A percentile compares a stretch with the other conserved stretches of the same genome.
These are phyloP conservation scores for Anodontia alba DNA, from an alignment of 2,888 invertebrate species.

Conservation along the genomic window DNA sequence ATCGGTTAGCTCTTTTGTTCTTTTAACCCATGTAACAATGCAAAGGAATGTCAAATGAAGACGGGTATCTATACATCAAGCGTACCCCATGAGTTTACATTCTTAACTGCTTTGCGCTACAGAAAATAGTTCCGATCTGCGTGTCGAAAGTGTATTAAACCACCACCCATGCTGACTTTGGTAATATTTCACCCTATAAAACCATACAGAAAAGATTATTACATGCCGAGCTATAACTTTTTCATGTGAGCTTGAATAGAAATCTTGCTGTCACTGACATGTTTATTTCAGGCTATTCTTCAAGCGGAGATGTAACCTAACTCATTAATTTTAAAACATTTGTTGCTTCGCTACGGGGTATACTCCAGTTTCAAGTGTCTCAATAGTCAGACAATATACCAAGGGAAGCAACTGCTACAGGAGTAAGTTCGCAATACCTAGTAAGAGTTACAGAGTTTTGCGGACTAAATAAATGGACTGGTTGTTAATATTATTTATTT, in stretches of 20 bases:
- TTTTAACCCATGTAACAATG: neutral
- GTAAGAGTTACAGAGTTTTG: neutral
- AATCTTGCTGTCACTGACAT: conserved; percentile 26
- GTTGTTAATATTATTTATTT: too few species aligned
- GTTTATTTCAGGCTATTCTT: conserved; percentile 40
- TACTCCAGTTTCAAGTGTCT: too few species aligned
- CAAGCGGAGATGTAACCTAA: conserved; percentile 26
- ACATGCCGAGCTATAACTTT: neutral
- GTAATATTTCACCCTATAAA: conserved; percentile 4
- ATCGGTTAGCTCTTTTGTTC: neutral
- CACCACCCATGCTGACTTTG: neutral
- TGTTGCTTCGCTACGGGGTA: conserved; percentile 23
- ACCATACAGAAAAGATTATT: conserved; percentile 15
- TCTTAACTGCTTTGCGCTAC: neutral
- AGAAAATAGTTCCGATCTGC: neutral
- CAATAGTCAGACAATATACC: neutral
- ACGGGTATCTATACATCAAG: conserved; percentile 4
- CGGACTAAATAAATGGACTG: too few species aligned
- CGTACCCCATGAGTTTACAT: neutral
- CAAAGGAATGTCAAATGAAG: neutral
- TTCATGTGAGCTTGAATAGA: conserved; percentile 8
- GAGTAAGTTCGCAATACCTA: neutral
- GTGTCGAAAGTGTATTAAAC: conserved; percentile 7
- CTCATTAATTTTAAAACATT: conserved; percentile 12
- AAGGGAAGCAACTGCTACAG: neutral